Base-by-base conservation (phyloP, 2,113 vertebrate species). In the Dicentrarchus labrax region DNA sequence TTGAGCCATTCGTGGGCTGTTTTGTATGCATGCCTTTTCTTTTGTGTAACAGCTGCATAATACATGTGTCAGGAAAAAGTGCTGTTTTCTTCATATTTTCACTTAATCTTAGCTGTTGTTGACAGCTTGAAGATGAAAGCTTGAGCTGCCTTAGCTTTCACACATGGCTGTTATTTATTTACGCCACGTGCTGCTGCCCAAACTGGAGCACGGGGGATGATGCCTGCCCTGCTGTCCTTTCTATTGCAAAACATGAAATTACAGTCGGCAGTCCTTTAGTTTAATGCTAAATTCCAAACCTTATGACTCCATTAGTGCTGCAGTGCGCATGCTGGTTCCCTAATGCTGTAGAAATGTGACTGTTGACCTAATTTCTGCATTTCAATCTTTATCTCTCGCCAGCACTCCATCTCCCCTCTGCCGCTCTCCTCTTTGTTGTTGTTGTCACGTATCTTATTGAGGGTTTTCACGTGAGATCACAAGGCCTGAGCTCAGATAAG, bases 331-430 rank as follows among this genome's bases (percentile, higher is more conserved):
- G 24, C 77, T 36, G 59, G 9, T 56, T 57, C 17, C 19, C 61
- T 77, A 54, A 66, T 68, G 68, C 72, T 76, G 61, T 10, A 30
- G 21, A 64, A 41, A 72, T 15, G 53, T 48, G 68, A 74, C 81
- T 78, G 64, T 57, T 85, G 79, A 88, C 82, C 84, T 83, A 51
- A 71, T 60, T 88, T 56, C 51, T 36, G n/a, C 8, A 7, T 48
- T 60, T 61, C 54, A 65, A 24, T 68, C 41, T 54, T 72, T 72
- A 68, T 86, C 81, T n/a, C 22, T 59, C 68, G 17, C 21, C 12
- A 2, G 6, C 75, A 51, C 59, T 11, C 60, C 30, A 2, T 2
- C 51, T 9, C 1, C 16, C 21, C 47, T 38, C 38, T 66, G 22
- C 56, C 12, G 51, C 12, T 57, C 39, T 21, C 51, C 36, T 73